Evolutionary conservation across 2,888 invertebrate genomes (phyloP).

Genomic region (Venusia cambrica): DNA sequence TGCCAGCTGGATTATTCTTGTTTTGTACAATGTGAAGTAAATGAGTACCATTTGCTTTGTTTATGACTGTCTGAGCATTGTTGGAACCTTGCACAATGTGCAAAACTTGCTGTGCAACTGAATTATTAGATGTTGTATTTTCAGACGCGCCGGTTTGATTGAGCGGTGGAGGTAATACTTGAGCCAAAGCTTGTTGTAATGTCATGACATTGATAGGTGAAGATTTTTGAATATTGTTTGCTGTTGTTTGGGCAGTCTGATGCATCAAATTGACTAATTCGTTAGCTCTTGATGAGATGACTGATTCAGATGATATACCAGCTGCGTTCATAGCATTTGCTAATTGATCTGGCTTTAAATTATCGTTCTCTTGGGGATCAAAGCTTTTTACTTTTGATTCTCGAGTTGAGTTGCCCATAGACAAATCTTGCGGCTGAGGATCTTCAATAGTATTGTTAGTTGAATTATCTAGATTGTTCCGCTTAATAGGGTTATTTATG

Average conservation of each 20-base stretch:
- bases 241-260: constrained; percentile 62
- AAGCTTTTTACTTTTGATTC: constrained; percentile 12
- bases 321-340: constrained; percentile 74
- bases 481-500: constrained; percentile 6
- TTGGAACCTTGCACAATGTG: constrained; percentile 77
- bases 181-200: constrained; percentile 72
- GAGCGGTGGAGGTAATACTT: constrained; percentile 68
- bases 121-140: constrained; percentile 46
- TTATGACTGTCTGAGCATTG: constrained; percentile 64
- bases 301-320: constrained; percentile 57
- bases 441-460: constrained; percentile 10
- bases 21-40: constrained; percentile 75
- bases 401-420: constrained; percentile 11
- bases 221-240: constrained; percentile 56
- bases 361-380: constrained; percentile 8
- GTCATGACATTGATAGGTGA: constrained; percentile 62
- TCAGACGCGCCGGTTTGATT: constrained; percentile 57
- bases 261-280: constrained; percentile 77
- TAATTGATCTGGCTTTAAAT: constrained; percentile 60
- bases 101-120: constrained; percentile 53
- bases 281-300: constrained; percentile 46
- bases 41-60: constrained; percentile 57
- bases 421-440: constrained; percentile 14
- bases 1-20: constrained; percentile 42
- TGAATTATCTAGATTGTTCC: constrained; percentile 6